phyloP scores from a whole-genome alignment of 1,140 invertebrate species.

The Drosophila prosaltans region DNA sequence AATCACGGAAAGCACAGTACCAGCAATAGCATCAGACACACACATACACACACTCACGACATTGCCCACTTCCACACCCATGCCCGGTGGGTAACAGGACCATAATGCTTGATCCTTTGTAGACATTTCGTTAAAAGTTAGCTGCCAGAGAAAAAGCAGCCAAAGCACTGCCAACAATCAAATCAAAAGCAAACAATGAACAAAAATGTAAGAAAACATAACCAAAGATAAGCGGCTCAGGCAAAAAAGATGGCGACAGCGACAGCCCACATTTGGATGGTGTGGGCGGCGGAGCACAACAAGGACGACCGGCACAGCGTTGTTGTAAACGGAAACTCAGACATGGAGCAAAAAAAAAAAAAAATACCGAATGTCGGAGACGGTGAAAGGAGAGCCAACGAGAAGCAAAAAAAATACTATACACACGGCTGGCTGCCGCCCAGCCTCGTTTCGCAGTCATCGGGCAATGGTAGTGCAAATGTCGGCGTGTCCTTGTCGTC shows the following conservation, averaged over 20 bases:
- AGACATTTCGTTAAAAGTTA: constrained; percentile 81
- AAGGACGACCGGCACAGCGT: constrained; percentile 15
- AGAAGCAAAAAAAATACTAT: constrained; percentile 24
- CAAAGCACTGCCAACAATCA: constrained; percentile 75
- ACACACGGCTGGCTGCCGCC: constrained; percentile 19
- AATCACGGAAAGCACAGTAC: constrained; percentile 19
- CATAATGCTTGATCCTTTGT: constrained; percentile 75
- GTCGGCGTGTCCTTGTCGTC: constrained; percentile 70
- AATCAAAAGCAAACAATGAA: constrained; percentile 82
- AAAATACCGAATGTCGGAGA: constrained; percentile 13
- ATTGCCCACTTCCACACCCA: background rate
- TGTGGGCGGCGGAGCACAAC: background rate
- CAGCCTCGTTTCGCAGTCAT: constrained; percentile 2
- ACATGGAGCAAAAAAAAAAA: constrained; percentile 57
- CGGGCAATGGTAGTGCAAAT: constrained; percentile 53
- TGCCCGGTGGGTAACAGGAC: constrained; percentile 16
- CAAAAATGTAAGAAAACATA: constrained; percentile 82
- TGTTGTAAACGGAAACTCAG: constrained; percentile 73
- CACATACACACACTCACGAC: constrained; percentile 18
- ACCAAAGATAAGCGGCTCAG: constrained; percentile 80
- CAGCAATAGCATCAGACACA: background rate
- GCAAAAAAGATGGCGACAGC: constrained; percentile 76
- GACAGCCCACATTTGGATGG: constrained; percentile 5
- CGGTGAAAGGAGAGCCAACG: constrained; percentile 8
- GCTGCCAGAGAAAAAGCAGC: constrained; percentile 28